phyloP scores from a whole-genome alignment of 2,888 invertebrate genomes.

The Allygus modestus region DNA sequence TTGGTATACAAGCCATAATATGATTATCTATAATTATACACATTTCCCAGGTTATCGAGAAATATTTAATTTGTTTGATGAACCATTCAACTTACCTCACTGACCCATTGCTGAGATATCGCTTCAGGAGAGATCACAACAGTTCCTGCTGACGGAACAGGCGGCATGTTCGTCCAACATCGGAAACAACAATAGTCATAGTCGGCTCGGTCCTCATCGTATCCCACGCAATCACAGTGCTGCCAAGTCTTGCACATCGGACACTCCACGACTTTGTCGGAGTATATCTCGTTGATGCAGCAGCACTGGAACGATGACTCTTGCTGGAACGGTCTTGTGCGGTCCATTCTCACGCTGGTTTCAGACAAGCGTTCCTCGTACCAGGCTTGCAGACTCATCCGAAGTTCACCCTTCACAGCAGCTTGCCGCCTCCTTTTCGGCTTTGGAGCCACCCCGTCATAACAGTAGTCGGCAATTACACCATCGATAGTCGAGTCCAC shows the following conservation, averaged over 20 bases:
- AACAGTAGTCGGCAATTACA: constrained; percentile 31
- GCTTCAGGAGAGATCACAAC: constrained; percentile 84
- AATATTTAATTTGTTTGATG: too few relatives aligned
- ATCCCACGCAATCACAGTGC: constrained; percentile 81
- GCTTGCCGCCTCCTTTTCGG: constrained; percentile 8
- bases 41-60: too few relatives aligned
- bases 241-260: constrained; percentile 79
- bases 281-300: constrained; percentile 73
- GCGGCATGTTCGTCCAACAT: constrained; percentile 78
- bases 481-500: constrained; percentile 15
- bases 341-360: constrained; percentile 9
- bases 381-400: constrained; percentile 31
- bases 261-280: constrained; percentile 76
- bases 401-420: constrained; percentile 2
- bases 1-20: too few relatives aligned
- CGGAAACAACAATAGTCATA: constrained; percentile 80
- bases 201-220: constrained; percentile 71
- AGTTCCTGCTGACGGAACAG: constrained; percentile 80
- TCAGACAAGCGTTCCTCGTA: constrained; percentile 48
- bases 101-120: constrained; percentile 84
- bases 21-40: too few relatives aligned
- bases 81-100: constrained; percentile 77
- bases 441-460: not conserved
- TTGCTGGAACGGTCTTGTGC: not conserved
- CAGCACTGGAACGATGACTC: constrained; percentile 74